Conservation (phyloP, 2,797 vertebrate species). For the Sebastes ruberrimus region DNA sequence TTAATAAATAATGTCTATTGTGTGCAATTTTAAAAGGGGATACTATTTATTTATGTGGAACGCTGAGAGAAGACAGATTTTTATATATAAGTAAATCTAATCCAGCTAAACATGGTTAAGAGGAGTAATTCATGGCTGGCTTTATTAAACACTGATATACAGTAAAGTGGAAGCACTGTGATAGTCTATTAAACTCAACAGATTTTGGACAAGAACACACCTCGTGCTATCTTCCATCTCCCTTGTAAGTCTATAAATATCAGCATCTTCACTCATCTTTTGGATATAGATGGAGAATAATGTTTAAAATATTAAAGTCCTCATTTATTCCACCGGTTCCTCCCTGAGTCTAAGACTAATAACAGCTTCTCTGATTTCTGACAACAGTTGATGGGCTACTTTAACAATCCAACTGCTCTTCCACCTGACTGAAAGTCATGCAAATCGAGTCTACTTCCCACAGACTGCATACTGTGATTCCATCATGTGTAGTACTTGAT, state of each 20-base stretch:
- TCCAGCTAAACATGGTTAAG: not conserved
- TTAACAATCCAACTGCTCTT: constrained; percentile 62
- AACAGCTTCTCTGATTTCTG: not conserved
- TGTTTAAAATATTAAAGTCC: not conserved
- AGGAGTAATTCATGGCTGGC: not conserved
- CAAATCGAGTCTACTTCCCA: constrained; percentile 68
- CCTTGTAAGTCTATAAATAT: not conserved
- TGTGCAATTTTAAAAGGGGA: not conserved
- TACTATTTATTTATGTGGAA: not conserved
- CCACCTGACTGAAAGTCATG: constrained; percentile 64
- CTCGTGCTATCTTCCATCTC: not conserved
- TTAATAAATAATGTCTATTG: not conserved
- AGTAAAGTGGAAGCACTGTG: not conserved
- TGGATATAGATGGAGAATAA: not conserved
- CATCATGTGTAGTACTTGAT: constrained; percentile 34
- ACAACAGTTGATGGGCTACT: constrained; percentile 40
- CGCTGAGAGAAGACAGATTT: not conserved
- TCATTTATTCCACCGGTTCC: constrained; percentile 13
- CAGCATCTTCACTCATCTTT: constrained; percentile 3
- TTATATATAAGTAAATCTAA: not conserved
- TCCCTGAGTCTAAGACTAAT: not conserved
- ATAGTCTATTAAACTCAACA: not conserved
- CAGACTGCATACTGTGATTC: constrained; percentile 76
- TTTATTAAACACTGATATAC: not conserved
- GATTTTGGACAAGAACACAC: not conserved